A percentile compares a stretch with the other conserved stretches of the same genome.
phyloP scores from a whole-genome alignment of 2,113 vertebrate species.

The Cavia aperea region DNA sequence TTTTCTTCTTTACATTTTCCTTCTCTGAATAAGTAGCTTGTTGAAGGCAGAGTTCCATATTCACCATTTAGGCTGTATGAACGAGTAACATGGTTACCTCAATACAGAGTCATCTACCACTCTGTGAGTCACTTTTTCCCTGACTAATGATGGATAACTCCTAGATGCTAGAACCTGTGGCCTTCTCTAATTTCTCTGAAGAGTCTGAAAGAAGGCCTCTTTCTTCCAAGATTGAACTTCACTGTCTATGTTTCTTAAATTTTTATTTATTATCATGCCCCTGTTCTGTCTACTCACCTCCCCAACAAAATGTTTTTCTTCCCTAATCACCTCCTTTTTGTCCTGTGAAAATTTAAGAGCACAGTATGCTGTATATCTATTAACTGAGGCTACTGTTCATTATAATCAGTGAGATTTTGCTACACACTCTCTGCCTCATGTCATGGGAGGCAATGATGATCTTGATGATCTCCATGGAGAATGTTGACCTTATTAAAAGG shows the following conservation, averaged over 20 bases:
- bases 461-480: neutral
- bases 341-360: neutral
- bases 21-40: neutral
- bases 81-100: conserved; percentile 11
- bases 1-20: neutral
- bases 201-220: neutral
- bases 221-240: conserved; percentile 3
- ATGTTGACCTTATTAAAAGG: neutral
- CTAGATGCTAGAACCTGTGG: conserved; percentile 18
- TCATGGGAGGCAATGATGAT: neutral
- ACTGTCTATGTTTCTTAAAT: neutral
- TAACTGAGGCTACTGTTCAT: neutral
- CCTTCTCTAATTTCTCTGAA: neutral
- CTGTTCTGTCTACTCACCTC: neutral
- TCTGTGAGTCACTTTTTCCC: conserved; percentile 14
- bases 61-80: neutral
- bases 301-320: neutral
- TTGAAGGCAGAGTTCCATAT: conserved; percentile 10
- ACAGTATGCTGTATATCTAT: neutral
- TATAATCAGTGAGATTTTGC: neutral
- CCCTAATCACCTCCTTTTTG: neutral
- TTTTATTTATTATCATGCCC: neutral
- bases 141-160: conserved; percentile 14
- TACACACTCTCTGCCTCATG: neutral
- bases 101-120: conserved; percentile 8